phyloP scores from a whole-genome alignment of 2,888 invertebrate genomes.

The Patella pellucida region DNA sequence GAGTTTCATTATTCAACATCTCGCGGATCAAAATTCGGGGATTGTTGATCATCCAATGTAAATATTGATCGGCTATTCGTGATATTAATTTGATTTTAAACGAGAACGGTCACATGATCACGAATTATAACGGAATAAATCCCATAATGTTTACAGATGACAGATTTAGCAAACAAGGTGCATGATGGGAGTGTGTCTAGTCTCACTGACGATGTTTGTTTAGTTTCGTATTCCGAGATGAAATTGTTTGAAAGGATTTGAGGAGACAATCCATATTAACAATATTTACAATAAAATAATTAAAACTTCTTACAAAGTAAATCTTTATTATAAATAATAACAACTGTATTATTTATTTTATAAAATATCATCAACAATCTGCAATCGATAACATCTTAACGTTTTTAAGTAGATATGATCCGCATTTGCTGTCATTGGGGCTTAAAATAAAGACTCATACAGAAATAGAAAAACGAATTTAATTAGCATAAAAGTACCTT shows the following conservation, averaged over 20 bases:
- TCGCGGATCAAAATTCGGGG: background rate
- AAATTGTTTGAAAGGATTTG: background rate
- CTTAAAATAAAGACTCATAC: no score
- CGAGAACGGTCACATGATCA: conserved; percentile 9
- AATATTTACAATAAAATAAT: conserved; percentile 4
- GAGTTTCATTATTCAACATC: background rate
- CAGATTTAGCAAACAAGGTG: conserved; percentile 7
- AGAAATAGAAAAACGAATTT: no score
- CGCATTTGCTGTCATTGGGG: no score
- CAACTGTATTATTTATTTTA: no score
- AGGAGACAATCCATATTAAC: conserved; percentile 4
- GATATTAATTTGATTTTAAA: conserved; percentile 10
- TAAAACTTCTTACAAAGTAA: background rate
- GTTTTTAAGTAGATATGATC: no score
- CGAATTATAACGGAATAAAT: conserved; percentile 11
- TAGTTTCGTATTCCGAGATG: background rate
- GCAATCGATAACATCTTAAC: no score
- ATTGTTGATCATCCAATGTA: conserved; percentile 5
- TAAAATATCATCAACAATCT: no score
- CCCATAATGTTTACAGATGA: conserved; percentile 5
- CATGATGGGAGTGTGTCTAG: conserved; percentile 9
- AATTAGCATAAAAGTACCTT: no score
- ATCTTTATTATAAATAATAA: no score
- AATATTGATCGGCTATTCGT: background rate
- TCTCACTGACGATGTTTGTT: background rate